Base-by-base conservation (phyloP, 2,888 invertebrate species). In the Sphaeridia pumilis region DNA sequence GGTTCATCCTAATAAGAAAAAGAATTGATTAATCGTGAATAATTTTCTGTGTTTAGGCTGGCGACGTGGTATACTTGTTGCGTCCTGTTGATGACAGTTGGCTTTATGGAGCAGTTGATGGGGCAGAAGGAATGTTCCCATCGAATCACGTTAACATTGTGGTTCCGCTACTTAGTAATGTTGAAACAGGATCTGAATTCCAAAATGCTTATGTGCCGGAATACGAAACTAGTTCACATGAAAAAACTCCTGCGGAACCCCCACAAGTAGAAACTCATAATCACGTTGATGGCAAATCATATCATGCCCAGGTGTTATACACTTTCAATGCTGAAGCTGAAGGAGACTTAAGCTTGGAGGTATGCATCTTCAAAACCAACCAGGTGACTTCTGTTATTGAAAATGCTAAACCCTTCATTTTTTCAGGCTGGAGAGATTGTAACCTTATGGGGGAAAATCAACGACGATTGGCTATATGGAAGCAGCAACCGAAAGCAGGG, bases 111-210 rank as follows among this genome's bases (percentile, higher is more conserved):
- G 66, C 64, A 24, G 62, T 66, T 28, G 70, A 67, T 3, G 67
- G 67, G 14, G 55, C 58, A 22, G 68, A 68, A 46, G 73, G 73
- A 10, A 69, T 73, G 54, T 72, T 72, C 57, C 73, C 73, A 4
- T 57, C 63, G 12, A 66, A 62, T 44, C 72, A 70, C 65, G 65
- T 65, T 17, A 63, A 65, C 36, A 54, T 65, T 17, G 55, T 60
- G 4, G 59, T 61, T 54, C 61, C 61, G 10, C 44, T 59, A 38
- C 38, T 20, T 31, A 31, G 31, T 31, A 31, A 7, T 31, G 41
- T 54, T 17, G 57, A 53, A n/a, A 4, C 27, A 34, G 46, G 28
- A 47, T 22, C 31, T 34, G n/a, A 27, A n/a, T 25, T 25, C 27
- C 10, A 31, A 12, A 14, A 12, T 20, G n/a, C 45, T 10, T 35